Percentiles rank a stretch among this genome's conserved stretches.
Conservation (phyloP, 2,113 vertebrate species). For the Brachionichthys hirsutus region DNA sequence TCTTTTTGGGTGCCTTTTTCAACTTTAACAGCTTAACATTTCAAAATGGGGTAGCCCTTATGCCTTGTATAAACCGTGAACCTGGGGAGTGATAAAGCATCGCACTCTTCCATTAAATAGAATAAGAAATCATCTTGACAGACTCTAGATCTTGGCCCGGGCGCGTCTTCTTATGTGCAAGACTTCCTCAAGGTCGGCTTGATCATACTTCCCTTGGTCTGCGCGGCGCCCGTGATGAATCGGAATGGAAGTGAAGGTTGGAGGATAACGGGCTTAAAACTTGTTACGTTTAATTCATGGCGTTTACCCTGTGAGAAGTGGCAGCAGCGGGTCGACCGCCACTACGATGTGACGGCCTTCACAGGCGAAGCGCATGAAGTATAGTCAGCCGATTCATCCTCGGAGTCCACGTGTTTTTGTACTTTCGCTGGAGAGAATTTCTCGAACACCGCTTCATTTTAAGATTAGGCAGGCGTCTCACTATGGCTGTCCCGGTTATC, state of each 20-base stretch:
- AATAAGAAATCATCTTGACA: conserved; percentile 96
- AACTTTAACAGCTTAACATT: conserved; percentile 79
- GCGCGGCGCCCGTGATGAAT: conserved; percentile 56
- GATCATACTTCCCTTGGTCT: conserved; percentile 42
- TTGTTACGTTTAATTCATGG: conserved; percentile 62
- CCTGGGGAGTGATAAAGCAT: conserved; percentile 82
- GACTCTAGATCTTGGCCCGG: conserved; percentile 79
- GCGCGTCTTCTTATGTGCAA: conserved; percentile 67
- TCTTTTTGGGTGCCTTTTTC: conserved; percentile 33
- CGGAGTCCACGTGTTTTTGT: too few species aligned
- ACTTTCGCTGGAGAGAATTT: too few species aligned
- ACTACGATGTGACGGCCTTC: conserved; percentile 20
- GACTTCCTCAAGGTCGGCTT: conserved; percentile 81
- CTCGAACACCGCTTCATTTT: too few species aligned
- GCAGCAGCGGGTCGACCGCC: not conserved
- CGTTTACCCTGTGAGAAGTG: conserved; percentile 54
- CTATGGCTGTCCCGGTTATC: too few species aligned
- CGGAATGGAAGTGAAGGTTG: conserved; percentile 7
- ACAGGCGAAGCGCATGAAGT: too few species aligned
- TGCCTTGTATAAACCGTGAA: conserved; percentile 75
- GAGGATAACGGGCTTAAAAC: conserved; percentile 14
- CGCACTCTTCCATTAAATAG: conserved; percentile 82
- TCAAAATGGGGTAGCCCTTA: conserved; percentile 64
- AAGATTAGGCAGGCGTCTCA: too few species aligned
- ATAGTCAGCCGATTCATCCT: too few species aligned